Percentiles rank a stretch among this genome's conserved stretches.
phyloP scores from a whole-genome alignment of 92 coral and sea anemone species.

The Parazoanthus swiftii region DNA sequence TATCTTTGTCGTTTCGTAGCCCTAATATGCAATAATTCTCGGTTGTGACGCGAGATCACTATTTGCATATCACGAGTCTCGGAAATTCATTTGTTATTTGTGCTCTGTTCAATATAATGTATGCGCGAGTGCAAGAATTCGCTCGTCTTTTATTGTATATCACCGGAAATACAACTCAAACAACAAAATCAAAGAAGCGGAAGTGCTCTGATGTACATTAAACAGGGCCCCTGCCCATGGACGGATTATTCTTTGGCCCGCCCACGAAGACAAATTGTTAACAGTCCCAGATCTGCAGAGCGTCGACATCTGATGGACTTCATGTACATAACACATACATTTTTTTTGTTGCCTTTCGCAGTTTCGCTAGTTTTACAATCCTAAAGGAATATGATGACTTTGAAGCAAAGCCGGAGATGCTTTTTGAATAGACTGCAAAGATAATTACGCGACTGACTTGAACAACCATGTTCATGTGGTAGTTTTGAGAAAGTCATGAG shows the following conservation, averaged over 20 bases:
- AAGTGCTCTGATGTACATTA: slow-evolving; percentile 43
- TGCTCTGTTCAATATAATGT: slow-evolving; percentile 4
- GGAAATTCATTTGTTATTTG: not conserved
- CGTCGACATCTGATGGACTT: not conserved
- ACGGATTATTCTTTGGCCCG: slow-evolving; percentile 28
- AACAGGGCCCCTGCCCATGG: slow-evolving; percentile 14
- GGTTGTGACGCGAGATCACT: not conserved
- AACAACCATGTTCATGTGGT: not conserved
- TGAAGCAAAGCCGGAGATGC: not conserved
- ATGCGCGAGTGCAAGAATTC: slow-evolving; percentile 25
- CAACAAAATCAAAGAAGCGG: slow-evolving; percentile 39
- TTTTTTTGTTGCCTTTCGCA: not conserved
- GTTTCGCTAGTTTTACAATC: not conserved
- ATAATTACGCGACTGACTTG: not conserved
- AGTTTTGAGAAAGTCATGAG: too few relatives aligned
- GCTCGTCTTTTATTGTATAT: slow-evolving; percentile 34
- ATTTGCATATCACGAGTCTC: not conserved
- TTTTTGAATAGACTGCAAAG: not conserved
- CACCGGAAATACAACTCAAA: slow-evolving; percentile 43
- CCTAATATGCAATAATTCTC: not conserved
- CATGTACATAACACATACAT: not conserved
- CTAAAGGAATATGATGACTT: not conserved
- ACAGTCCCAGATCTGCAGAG: not conserved
- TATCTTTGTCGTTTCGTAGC: not conserved
- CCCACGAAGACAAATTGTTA: slow-evolving; percentile 33